Base-by-base conservation (phyloP, 1,140 invertebrate genomes). In the Matsumurasca onukii region DNA sequence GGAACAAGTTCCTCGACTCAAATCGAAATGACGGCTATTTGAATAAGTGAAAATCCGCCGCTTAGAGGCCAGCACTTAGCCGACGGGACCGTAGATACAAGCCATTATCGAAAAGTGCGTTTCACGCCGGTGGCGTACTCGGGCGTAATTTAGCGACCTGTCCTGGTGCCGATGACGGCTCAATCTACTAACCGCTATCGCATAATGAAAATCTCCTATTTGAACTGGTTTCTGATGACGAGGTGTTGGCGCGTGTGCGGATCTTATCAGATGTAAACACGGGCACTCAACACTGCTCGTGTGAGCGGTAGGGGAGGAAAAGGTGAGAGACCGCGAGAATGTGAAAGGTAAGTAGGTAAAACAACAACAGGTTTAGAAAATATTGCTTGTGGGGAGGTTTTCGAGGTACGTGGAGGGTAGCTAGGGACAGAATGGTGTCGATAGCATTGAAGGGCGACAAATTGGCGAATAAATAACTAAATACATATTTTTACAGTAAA, bases 151-250 rank as follows among this genome's bases (percentile, higher is more conserved):
- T 22, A 52, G 12, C 49, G 34, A 45, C 34, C 17, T 45, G 34
- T 45, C 20, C 49, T 39, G 5, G 34, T 39, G 5, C 34, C 5
- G 5, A 5, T 17, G 49, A 52, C 49, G 22, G 49, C 49, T 52
- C 49, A 52, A 52, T 52, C 22, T n/a, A n/a, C n/a, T n/a, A n/a
- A n/a, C 22, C 49, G 49, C 49, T 52, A 52, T 52, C 49, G 49
- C 49, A 52, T 52, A 52, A 52, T 52, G 49, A 52, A 52, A 52
- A 52, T 52, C 49, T 52, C 49, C 49, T 52, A 52, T 52, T 52
- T 52, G 49, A 52, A 52, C 49, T 52, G 49, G 49, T 52, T 52
- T 52, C 5, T 12, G 22, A 52, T 52, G 49, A 52, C 49, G 12
- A 17, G 49, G 12, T 5, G 12, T 20, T 22, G 20, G 20, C 20